Evolutionary conservation across 2,888 invertebrate species (phyloP).

Genomic region (Melipona bicolor): DNA sequence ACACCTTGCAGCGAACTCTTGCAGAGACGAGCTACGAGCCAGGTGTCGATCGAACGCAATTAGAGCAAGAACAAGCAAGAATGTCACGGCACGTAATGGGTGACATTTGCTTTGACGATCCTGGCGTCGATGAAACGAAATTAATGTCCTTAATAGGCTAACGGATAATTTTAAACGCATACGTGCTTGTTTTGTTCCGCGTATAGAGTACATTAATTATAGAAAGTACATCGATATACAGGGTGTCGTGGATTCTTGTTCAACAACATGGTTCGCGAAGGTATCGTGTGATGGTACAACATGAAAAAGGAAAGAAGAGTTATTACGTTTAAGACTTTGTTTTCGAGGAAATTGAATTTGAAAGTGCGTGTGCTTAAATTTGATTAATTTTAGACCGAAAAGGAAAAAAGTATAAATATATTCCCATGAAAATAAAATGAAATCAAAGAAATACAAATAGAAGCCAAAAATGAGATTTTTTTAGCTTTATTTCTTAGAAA

Average conservation of each 20-base stretch:
- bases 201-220: neutral
- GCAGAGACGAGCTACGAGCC: neutral
- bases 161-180: conserved; percentile 23
- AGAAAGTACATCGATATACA: neutral
- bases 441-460: too few relatives aligned
- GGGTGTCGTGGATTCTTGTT: neutral
- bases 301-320: too few relatives aligned
- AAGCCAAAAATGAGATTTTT: too few relatives aligned
- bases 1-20: too few relatives aligned
- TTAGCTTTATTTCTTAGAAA: too few relatives aligned
- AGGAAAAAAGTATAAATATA: too few relatives aligned
- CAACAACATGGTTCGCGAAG: neutral
- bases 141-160: conserved; percentile 8
- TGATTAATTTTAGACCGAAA: too few relatives aligned
- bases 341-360: too few relatives aligned
- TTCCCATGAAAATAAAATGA: too few relatives aligned
- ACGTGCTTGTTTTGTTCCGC: neutral
- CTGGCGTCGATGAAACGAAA: neutral
- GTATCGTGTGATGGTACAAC: too few relatives aligned
- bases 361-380: too few relatives aligned
- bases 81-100: conserved; percentile 29
- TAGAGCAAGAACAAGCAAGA: conserved; percentile 18
- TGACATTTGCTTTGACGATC: conserved; percentile 1
- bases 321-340: too few relatives aligned
- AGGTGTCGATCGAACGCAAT: conserved; percentile 20